phyloP scores from a whole-genome alignment of 2,888 invertebrate species.

The Mimumesa dahlbomi region DNA sequence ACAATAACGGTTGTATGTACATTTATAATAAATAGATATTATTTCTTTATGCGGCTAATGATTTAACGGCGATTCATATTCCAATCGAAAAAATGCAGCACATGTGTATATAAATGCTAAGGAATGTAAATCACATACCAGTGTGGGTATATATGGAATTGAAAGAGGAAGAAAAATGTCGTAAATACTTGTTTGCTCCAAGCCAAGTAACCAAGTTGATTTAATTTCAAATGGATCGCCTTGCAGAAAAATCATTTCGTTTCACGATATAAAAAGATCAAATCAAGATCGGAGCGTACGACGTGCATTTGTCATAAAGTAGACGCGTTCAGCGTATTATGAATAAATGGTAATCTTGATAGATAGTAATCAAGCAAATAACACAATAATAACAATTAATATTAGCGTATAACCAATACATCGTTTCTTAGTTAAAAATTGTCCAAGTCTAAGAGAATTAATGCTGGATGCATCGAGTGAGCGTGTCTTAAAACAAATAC shows the following conservation, averaged over 20 bases:
- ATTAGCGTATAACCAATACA: conserved; percentile 40
- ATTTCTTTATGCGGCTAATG: conserved; percentile 73
- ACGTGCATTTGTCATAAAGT: conserved; percentile 56
- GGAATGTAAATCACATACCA: conserved; percentile 65
- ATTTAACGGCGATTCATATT: conserved; percentile 70
- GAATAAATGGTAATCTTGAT: conserved; percentile 49
- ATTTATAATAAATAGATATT: conserved; percentile 79
- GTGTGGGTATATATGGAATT: conserved; percentile 43
- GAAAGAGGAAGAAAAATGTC: conserved; percentile 48
- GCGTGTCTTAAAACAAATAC: conserved; percentile 55
- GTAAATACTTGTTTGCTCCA: conserved; percentile 44
- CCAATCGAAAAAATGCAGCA: conserved; percentile 66
- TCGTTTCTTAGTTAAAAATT: conserved; percentile 41
- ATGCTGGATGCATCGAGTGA: conserved; percentile 42
- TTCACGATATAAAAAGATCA: conserved; percentile 10
- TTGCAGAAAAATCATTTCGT: conserved; percentile 38
- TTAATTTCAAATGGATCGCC: conserved; percentile 31
- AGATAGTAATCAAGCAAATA: conserved; percentile 53
- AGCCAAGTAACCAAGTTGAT: conserved; percentile 47
- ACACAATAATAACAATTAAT: conserved; percentile 54
- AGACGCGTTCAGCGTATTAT: conserved; percentile 46
- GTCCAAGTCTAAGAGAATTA: conserved; percentile 50
- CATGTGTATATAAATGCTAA: conserved; percentile 56
- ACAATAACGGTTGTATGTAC: conserved; percentile 78
- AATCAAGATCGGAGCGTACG: conserved; percentile 56